Conservation (phyloP, 2,113 vertebrate genomes). For the Typhlomys cinereus region DNA sequence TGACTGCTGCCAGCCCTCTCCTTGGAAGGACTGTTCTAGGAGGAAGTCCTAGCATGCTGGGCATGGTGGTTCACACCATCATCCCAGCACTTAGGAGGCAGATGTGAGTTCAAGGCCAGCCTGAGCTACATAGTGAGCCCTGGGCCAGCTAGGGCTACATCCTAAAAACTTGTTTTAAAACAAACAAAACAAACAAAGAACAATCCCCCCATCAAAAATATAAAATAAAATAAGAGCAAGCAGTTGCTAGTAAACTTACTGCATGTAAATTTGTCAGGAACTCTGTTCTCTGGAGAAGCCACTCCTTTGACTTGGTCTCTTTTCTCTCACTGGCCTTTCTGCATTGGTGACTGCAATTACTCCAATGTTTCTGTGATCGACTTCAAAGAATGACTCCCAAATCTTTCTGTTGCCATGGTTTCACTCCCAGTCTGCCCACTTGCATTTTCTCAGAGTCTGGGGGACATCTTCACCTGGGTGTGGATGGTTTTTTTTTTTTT, state of each 20-base stretch:
- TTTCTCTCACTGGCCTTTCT: constrained; percentile 41
- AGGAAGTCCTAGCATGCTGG: neutral
- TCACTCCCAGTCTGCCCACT: neutral
- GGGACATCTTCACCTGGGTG: constrained; percentile 28
- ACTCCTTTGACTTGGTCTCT: neutral
- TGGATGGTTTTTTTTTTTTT: neutral
- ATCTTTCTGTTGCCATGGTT: constrained; percentile 4
- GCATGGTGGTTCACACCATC: no score
- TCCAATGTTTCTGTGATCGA: constrained; percentile 3
- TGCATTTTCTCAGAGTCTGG: constrained; percentile 24
- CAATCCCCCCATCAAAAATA: neutral
- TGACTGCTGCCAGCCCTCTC: neutral
- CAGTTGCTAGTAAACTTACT: neutral
- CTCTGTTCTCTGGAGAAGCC: constrained; percentile 8
- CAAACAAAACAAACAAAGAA: neutral
- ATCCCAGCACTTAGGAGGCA: neutral
- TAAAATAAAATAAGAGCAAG: neutral
- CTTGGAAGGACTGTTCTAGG: neutral
- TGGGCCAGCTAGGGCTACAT: neutral
- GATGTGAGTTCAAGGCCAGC: neutral
- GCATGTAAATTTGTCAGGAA: neutral
- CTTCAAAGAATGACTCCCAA: neutral
- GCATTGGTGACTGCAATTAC: neutral
- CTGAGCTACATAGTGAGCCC: neutral
- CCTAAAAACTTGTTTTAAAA: neutral